These are phyloP conservation scores for Corythornis cristatus DNA, from an alignment of 2,113 vertebrate genomes.

Conservation along the genomic window DNA sequence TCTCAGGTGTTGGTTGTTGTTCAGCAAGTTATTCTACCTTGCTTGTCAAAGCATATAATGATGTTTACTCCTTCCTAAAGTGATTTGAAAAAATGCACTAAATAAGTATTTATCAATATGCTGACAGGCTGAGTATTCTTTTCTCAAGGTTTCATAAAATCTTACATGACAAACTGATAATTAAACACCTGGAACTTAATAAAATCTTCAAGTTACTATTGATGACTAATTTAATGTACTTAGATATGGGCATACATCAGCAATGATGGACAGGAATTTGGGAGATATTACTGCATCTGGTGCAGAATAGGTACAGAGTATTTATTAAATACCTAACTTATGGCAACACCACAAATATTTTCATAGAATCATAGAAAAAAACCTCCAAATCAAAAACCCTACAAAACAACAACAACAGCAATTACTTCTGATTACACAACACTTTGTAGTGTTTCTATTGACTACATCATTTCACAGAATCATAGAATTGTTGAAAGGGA, in stretches of 20 bases:
- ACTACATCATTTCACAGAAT: too few relatives aligned
- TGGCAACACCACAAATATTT: background rate
- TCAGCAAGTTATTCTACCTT: background rate
- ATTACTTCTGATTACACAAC: too few relatives aligned
- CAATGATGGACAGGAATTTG: background rate
- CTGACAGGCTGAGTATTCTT: background rate
- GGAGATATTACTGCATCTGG: rapidly evolving
- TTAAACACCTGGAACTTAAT: background rate
- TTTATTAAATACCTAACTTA: background rate
- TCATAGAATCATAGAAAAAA: too few relatives aligned
- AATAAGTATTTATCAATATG: background rate
- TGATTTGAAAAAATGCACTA: background rate
- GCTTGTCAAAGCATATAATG: background rate
- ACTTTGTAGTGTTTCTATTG: too few relatives aligned
- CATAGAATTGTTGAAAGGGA: too few relatives aligned
- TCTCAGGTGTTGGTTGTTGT: background rate
- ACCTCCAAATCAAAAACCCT: too few relatives aligned
- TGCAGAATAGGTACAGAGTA: background rate
- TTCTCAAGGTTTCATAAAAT: background rate
- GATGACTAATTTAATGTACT: background rate
- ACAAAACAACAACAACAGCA: too few relatives aligned
- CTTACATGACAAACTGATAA: background rate
- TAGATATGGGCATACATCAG: background rate
- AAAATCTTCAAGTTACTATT: background rate
- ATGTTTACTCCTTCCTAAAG: background rate